Evolutionary conservation across 1,140 invertebrate genomes (phyloP).

Genomic region (Contarinia nasturtii): DNA sequence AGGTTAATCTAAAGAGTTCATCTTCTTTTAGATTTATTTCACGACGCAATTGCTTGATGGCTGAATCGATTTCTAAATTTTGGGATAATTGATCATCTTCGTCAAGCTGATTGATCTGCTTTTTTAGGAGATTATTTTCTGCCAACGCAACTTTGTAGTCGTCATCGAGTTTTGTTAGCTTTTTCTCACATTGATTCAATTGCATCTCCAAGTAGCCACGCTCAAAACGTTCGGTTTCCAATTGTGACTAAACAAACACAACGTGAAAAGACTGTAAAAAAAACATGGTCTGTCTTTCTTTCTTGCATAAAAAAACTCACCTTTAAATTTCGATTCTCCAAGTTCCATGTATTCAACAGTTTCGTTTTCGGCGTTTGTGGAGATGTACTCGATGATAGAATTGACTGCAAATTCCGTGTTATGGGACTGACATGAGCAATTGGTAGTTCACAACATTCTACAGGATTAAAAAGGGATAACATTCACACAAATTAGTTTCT

Average conservation of each 20-base stretch:
- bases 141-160: neutral
- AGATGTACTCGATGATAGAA: neutral
- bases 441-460: neutral
- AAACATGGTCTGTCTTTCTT: no score
- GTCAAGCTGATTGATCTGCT: neutral
- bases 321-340: conserved; percentile 1
- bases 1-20: no score
- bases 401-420: neutral
- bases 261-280: no score
- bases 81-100: neutral
- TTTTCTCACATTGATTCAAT: conserved; percentile 12
- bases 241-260: neutral
- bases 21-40: no score
- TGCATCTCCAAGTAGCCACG: conserved; percentile 15
- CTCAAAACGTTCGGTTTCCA: conserved; percentile 16
- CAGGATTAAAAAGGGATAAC: neutral
- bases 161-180: conserved; percentile 3
- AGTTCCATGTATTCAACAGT: conserved; percentile 12
- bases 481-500: neutral
- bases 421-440: neutral
- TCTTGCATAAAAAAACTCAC: neutral
- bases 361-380: conserved; percentile 15
- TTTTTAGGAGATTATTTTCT: neutral
- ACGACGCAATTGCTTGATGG: neutral
- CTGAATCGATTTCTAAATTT: neutral